Conservation (phyloP, 2,113 vertebrate species). For the Galemys pyrenaicus region DNA sequence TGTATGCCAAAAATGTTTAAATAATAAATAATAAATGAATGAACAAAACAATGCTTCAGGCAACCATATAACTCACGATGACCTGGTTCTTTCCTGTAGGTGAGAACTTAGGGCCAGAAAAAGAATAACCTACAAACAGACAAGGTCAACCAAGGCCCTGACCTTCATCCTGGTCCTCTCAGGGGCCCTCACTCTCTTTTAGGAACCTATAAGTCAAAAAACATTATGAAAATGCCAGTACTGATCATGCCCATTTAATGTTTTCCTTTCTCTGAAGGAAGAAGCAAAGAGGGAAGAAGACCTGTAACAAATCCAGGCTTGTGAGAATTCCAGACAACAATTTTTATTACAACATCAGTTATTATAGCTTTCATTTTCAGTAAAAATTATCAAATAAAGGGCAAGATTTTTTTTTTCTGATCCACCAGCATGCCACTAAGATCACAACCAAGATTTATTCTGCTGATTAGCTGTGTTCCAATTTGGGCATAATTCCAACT, state of each 20-base stretch:
- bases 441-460: slow-evolving; percentile 67
- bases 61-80: neutral
- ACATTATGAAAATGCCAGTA: neutral
- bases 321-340: neutral
- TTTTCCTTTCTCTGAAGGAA: slow-evolving; percentile 4
- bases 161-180: neutral
- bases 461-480: slow-evolving; percentile 16
- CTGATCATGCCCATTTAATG: slow-evolving; percentile 54
- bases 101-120: neutral
- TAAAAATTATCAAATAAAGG: slow-evolving; percentile 1
- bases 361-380: neutral
- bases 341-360: neutral
- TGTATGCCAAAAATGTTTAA: slow-evolving; percentile 50
- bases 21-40: slow-evolving; percentile 16
- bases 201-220: slow-evolving; percentile 57
- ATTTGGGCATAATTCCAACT: slow-evolving; percentile 35
- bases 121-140: neutral
- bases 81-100: neutral
- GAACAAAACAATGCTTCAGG: neutral
- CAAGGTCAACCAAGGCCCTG: neutral
- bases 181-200: neutral
- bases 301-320: neutral
- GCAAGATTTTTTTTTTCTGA: slow-evolving; percentile 42
- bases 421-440: slow-evolving; percentile 4
- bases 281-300: neutral